phyloP scores from a whole-genome alignment of 2,113 vertebrate genomes.

The Hyaena hyaena region DNA sequence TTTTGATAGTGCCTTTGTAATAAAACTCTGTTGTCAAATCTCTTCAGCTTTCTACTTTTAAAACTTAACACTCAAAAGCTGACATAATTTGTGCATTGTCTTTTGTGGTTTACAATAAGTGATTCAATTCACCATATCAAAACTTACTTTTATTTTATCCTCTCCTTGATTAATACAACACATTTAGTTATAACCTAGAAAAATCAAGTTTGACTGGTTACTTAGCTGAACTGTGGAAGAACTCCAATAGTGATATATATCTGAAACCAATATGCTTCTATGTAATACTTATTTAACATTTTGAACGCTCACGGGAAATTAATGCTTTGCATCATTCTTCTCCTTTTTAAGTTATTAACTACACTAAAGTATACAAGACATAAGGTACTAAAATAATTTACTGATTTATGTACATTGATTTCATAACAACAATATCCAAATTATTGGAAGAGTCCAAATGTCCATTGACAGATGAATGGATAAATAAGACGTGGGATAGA shows the following conservation, averaged over 20 bases:
- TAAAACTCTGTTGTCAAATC: background rate
- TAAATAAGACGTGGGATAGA: too few relatives aligned
- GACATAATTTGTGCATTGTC: background rate
- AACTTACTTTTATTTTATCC: background rate
- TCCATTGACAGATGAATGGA: too few relatives aligned
- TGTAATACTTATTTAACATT: constrained; percentile 35
- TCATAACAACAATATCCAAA: too few relatives aligned
- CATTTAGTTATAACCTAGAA: constrained; percentile 2
- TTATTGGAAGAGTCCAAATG: too few relatives aligned
- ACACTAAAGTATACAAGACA: background rate
- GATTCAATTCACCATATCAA: background rate
- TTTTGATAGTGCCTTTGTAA: constrained; percentile 38
- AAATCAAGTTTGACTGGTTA: constrained; percentile 48
- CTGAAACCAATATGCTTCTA: background rate
- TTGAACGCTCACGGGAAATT: constrained; percentile 27
- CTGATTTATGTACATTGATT: too few relatives aligned
- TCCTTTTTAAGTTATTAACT: background rate
- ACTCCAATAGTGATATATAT: background rate
- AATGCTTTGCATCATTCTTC: background rate
- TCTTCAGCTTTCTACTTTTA: constrained; percentile 1
- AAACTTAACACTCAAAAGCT: background rate
- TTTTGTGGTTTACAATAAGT: constrained; percentile 41
- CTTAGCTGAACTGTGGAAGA: background rate
- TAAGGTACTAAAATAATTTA: background rate
- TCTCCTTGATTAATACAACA: constrained; percentile 32